Evolutionary conservation across 1,140 invertebrate species (phyloP).

Genomic region (Orchestia grillus): DNA sequence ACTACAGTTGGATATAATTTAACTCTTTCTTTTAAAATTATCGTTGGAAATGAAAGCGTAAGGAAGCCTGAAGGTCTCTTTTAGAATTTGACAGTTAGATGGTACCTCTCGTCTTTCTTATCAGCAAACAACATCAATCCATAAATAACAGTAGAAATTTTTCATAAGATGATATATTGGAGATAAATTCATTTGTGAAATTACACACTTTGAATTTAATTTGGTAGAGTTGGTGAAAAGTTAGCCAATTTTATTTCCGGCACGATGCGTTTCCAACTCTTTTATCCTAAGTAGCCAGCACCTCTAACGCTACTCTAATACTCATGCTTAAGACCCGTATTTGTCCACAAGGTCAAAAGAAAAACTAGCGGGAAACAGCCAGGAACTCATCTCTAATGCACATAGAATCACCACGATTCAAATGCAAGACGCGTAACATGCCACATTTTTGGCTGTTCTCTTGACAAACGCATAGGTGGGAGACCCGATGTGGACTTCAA

Average conservation of each 20-base stretch:
- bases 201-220: background rate
- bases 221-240: background rate
- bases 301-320: background rate
- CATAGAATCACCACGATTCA: background rate
- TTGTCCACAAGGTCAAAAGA: background rate
- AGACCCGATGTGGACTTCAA: background rate
- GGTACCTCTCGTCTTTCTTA: background rate
- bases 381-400: background rate
- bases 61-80: too few species aligned
- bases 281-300: background rate
- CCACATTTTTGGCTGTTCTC: background rate
- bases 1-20: too few species aligned
- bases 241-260: background rate
- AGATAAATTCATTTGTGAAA: background rate
- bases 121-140: background rate
- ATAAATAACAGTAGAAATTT: background rate
- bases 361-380: background rate
- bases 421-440: background rate
- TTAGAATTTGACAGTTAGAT: too few species aligned
- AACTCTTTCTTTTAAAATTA: too few species aligned
- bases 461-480: background rate
- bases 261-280: background rate
- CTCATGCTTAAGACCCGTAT: background rate
- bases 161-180: background rate
- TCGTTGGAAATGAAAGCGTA: too few species aligned